phyloP scores from a whole-genome alignment of 1,140 invertebrate species.

The Nixonia krombeini region DNA sequence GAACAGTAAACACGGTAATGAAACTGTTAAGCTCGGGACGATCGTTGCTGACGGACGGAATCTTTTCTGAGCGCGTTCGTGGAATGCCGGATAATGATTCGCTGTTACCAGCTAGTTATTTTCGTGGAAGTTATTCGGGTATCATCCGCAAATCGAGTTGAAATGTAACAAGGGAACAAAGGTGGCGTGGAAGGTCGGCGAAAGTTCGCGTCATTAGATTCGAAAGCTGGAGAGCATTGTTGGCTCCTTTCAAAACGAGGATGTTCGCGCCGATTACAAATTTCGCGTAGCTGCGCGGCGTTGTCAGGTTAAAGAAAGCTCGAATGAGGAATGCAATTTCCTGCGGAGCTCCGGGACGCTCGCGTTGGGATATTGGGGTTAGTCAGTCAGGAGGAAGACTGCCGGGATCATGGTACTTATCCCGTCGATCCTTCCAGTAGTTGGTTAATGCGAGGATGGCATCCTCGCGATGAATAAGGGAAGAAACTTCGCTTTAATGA shows the following conservation, averaged over 20 bases:
- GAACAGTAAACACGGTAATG: too few relatives aligned
- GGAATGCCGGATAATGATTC: too few relatives aligned
- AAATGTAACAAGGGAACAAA: constrained; percentile 10
- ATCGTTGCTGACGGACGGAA: too few relatives aligned
- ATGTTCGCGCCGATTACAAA: constrained; percentile 40
- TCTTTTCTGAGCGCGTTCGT: too few relatives aligned
- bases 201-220: constrained; percentile 21
- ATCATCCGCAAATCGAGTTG: constrained; percentile 6
- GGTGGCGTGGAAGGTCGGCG: constrained; percentile 10
- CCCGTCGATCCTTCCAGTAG: not conserved
- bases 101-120: too few relatives aligned
- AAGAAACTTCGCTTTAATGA: constrained; percentile 9
- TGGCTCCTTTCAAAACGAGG: constrained; percentile 15
- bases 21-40: too few relatives aligned
- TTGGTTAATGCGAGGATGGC: constrained; percentile 8
- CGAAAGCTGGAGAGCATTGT: not conserved
- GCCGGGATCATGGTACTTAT: constrained; percentile 1
- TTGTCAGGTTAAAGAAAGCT: constrained; percentile 28
- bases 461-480: not conserved
- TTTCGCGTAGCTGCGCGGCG: constrained; percentile 18
- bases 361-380: constrained; percentile 12
- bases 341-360: constrained; percentile 27
- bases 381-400: not conserved
- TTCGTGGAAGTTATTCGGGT: constrained; percentile 16
- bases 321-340: constrained; percentile 49